Base-by-base conservation (phyloP, 2,113 vertebrate genomes). In the Thermophis baileyi region DNA sequence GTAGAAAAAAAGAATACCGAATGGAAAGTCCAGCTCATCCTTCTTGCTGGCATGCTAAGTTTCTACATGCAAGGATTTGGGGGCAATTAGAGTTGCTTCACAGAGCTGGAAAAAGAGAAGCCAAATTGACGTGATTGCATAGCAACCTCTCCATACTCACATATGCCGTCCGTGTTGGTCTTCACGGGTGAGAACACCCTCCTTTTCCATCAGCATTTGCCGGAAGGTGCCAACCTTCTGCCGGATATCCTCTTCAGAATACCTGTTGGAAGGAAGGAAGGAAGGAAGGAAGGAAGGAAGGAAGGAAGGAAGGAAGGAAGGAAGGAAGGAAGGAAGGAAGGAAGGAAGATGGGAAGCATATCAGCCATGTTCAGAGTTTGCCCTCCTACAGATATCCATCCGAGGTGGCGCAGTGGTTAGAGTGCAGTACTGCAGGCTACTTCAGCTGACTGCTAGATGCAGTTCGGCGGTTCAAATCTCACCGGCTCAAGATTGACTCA, bases 151-250 rank as follows among this genome's bases (percentile, higher is more conserved):
- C 53, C 20, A 11, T 89, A 98, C 99, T 99, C 95, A 99, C 99
- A 98, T 95, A 54, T 98, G 98, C 91, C 98, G 98, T 18, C 98
- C 98, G 4, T 99, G 98, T 86, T 98, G 97, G 91, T 99, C 98
- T 69, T 99, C 99, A 96, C 99, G 98, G 96, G 98, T 99, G 95
- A 99, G 98, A 87, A 99, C 99, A 0, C 99, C 99, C 92, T 99
- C 99, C 96, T 99, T 99, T 97, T 99, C 99, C 99, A 99, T 99
- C 97, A 99, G 97, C 99, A 99, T 99, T 89, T 99, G 99, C 93
- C 99, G 98, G 96, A 99, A 99, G 0, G 99, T 99, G 95, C 98
- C 99, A 46, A 99, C 99, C 96, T 99, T 99, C 97, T 99, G 99
- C 25, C 97, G 97, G 92, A 99, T 99, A 97, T 99, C 99, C 94